Evolutionary conservation across 2,888 invertebrate genomes (phyloP), one percentile per base, ranked within the genome.

Genomic region (Glaucopsyche alexis): DNA sequence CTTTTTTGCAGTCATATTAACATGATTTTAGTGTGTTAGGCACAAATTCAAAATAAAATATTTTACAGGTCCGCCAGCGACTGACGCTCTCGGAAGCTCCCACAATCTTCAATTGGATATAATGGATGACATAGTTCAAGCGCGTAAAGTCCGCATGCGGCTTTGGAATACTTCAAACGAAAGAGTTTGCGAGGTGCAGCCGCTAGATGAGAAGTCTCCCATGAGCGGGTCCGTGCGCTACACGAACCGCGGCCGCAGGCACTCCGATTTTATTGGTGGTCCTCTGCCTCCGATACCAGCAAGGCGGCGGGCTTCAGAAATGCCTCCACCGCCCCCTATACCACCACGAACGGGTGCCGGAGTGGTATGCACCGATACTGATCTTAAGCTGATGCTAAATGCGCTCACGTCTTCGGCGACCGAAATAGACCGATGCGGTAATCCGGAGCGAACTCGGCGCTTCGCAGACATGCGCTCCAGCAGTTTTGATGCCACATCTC

Each of bases 121-220:
- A 78, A 97, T 97, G 97, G 97, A 97, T 81, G 97, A 97, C 82
- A 97, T 97, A 76, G 96, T 97, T 14, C 95, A 96, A 81, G 96
- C 96, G 14, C 94, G 96, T 71, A 97, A 97, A 93, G 94, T 96
- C 0, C 95, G 96, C 75, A 95, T 97, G 95, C 97, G 96, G 82
- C 94, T 97, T 82, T 97, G 96, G 96, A 96, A 96, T 76, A 96
- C 97, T 1, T 96, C 96, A 75, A 96, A 94, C 81, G 96, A 96
- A 85, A 94, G 95, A 73, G 95, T 97, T 13, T 97, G 97, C 84
- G 97, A 97, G 85, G 96, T 97, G 40, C 96, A 97, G 82, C 95
- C 96, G 0, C 86, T 96, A 7, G 96, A 96, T 79, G 97, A 96
- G 77, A 94, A 93, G 76, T 92, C 94, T 75, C 89, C 93, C 1